These are phyloP conservation scores for Penaeus chinensis DNA, from an alignment of 1,140 invertebrate genomes.

Conservation along the genomic window DNA sequence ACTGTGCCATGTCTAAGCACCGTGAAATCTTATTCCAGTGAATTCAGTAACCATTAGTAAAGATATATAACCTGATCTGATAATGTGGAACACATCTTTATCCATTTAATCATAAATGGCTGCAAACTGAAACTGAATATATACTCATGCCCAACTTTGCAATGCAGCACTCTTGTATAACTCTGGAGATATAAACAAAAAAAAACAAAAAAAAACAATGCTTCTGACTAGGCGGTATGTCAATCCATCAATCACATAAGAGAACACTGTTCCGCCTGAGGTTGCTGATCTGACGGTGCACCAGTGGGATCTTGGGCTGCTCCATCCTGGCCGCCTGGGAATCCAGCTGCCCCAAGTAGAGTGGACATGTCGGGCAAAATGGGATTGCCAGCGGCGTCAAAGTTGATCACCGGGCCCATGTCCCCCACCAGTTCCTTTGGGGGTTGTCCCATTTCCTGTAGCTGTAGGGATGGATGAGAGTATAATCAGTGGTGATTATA, in stretches of 20 bases:
- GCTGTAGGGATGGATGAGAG: neutral
- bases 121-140: too few relatives aligned
- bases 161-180: neutral
- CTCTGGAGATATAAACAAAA: neutral
- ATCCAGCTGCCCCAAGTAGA: conserved; percentile 26
- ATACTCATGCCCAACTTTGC: too few relatives aligned
- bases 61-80: too few relatives aligned
- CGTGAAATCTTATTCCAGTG: too few relatives aligned
- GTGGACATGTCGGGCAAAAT: conserved; percentile 42
- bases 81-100: too few relatives aligned
- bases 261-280: conserved; percentile 21
- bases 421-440: conserved; percentile 52
- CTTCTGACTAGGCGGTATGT: neutral
- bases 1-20: too few relatives aligned
- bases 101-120: too few relatives aligned
- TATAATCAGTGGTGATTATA: too few relatives aligned
- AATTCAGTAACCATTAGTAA: too few relatives aligned
- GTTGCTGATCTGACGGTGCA: neutral
- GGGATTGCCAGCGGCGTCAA: conserved; percentile 36
- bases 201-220: neutral
- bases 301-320: neutral
- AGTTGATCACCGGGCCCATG: conserved; percentile 44
- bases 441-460: conserved; percentile 52
- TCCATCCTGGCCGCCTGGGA: neutral
- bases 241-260: conserved; percentile 23